phyloP scores from a whole-genome alignment of 2,888 invertebrate species.

The Spisula subtruncata region DNA sequence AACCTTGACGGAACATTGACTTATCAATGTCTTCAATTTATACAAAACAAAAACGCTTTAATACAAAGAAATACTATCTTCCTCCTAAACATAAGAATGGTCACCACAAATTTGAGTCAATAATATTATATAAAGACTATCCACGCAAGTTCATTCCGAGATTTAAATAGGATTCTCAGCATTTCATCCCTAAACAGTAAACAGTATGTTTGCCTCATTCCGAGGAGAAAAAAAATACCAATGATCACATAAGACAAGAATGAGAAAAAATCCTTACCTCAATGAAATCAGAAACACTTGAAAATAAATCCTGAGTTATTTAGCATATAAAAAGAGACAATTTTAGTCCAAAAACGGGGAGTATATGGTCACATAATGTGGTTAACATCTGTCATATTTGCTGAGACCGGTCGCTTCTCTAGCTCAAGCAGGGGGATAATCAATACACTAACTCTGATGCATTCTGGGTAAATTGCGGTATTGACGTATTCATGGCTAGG shows the following conservation, averaged over 20 bases:
- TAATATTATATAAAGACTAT: too few relatives aligned
- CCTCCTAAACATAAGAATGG: neutral
- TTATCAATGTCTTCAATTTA: neutral
- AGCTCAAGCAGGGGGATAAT: slow-evolving; percentile 54
- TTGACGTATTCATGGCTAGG: slow-evolving; percentile 50
- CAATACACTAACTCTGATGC: slow-evolving; percentile 51
- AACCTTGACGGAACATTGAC: neutral
- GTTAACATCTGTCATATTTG: slow-evolving; percentile 52
- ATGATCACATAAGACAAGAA: neutral
- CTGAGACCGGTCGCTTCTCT: slow-evolving; percentile 48
- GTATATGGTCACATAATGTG: slow-evolving; percentile 67
- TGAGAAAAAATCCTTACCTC: slow-evolving; percentile 28
- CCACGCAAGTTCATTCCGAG: neutral
- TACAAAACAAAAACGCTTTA: neutral
- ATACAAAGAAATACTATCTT: neutral
- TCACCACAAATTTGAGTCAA: too few relatives aligned
- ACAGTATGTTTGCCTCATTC: slow-evolving; percentile 6
- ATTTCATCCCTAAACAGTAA: neutral
- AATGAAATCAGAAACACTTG: slow-evolving; percentile 19
- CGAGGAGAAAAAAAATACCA: neutral
- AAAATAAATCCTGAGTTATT: slow-evolving; percentile 41
- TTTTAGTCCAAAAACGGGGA: slow-evolving; percentile 20
- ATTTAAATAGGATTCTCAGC: neutral
- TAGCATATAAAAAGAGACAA: neutral
- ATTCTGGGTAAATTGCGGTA: slow-evolving; percentile 55